These are phyloP conservation scores for Papilio polyxenes DNA, from an alignment of 1,140 invertebrate species.

Conservation along the genomic window DNA sequence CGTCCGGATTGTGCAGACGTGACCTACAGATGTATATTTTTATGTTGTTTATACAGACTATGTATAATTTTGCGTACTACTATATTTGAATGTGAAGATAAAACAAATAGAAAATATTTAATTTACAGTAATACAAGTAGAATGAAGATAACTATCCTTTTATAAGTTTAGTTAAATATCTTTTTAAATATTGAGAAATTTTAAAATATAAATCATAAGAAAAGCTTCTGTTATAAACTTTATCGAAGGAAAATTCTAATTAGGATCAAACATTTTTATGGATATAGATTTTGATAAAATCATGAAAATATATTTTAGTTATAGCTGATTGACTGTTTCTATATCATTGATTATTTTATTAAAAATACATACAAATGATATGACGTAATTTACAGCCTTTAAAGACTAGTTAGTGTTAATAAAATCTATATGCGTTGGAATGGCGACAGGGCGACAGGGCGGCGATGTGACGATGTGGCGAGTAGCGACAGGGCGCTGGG, in stretches of 20 bases:
- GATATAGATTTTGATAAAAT: too few relatives aligned
- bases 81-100: background rate
- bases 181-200: too few relatives aligned
- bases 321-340: too few relatives aligned
- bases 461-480: background rate
- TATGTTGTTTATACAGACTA: background rate
- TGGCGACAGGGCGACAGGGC: background rate
- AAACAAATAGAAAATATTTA: background rate
- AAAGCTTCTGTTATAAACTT: too few relatives aligned
- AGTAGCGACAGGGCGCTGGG: slow-evolving; percentile 33
- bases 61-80: background rate
- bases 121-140: background rate
- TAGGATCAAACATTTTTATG: too few relatives aligned
- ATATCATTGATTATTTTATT: too few relatives aligned
- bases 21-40: background rate
- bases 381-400: background rate
- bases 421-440: background rate
- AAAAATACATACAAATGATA: too few relatives aligned
- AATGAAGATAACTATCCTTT: too few relatives aligned
- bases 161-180: too few relatives aligned
- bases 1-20: slow-evolving; percentile 7
- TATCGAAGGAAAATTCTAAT: too few relatives aligned
- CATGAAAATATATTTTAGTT: too few relatives aligned
- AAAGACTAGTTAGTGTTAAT: background rate
- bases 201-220: too few relatives aligned